A percentile compares a stretch with the other conserved stretches of the same genome.
phyloP scores from a whole-genome alignment of 2,888 invertebrate species.

The Noctua comes region DNA sequence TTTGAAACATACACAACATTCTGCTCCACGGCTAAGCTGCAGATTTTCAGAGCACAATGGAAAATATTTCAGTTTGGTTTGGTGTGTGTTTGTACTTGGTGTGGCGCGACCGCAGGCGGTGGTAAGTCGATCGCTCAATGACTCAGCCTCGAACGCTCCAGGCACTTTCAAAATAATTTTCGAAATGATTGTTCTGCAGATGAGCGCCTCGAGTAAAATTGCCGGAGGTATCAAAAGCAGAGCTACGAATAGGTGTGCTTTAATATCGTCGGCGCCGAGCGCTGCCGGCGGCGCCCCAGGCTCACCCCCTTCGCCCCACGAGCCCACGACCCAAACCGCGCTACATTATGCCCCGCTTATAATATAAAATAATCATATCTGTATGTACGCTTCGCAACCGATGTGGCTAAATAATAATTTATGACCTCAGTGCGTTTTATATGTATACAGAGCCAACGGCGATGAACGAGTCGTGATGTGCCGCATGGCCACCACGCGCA shows the following conservation, averaged over 20 bases:
- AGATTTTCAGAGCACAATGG: conserved; percentile 28
- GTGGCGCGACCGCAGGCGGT: conserved; percentile 55
- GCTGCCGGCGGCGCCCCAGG: conserved; percentile 65
- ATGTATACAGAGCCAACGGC: conserved; percentile 71
- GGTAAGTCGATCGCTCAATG: conserved; percentile 68
- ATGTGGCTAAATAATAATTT: conserved; percentile 78
- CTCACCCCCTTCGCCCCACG: conserved; percentile 52
- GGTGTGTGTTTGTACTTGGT: conserved; percentile 20
- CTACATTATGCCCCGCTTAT: conserved; percentile 62
- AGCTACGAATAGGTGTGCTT: conserved; percentile 76
- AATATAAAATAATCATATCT: conserved; percentile 71
- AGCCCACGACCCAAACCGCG: conserved; percentile 50
- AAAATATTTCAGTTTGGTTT: conserved; percentile 49
- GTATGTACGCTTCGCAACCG: conserved; percentile 71
- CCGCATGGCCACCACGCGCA: conserved; percentile 48
- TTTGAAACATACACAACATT: conserved; percentile 1
- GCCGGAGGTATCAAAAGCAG: conserved; percentile 78
- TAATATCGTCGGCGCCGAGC: conserved; percentile 71
- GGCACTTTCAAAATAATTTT: conserved; percentile 86
- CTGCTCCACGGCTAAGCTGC: background rate
- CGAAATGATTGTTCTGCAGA: conserved; percentile 87
- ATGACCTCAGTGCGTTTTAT: conserved; percentile 74
- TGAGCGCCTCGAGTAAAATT: conserved; percentile 78
- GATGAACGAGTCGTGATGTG: conserved; percentile 72
- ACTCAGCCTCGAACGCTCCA: conserved; percentile 70